Base-by-base conservation (phyloP, 2,797 vertebrate genomes). In the Protonibea diacanthus region DNA sequence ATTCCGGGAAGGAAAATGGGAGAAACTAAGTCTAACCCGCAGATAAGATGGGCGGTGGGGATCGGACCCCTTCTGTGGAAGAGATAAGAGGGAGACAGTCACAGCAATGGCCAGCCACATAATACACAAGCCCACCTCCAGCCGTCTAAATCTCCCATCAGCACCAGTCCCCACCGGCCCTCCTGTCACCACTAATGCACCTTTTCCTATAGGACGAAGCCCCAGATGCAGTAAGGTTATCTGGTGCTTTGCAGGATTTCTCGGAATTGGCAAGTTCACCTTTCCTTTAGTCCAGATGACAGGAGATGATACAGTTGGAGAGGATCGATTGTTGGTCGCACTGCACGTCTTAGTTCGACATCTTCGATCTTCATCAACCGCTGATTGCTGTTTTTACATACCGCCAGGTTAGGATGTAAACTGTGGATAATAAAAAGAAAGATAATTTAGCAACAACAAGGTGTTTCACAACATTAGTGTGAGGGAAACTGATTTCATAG, bases 121-220 rank as follows among this genome's bases (percentile, higher is more conserved):
- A 95, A 95, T 94, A 93, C 93, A 94, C 88, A 93, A 81, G 84
- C 87, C 88, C 92, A 91, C 92, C 92, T 93, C 88, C 84, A 90
- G 87, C 92, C 89, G 88, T 93, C 85, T 86, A 88, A 89, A 93
- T 92, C 91, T 87, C 87, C 92, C 92, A 89, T 90, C 92, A 90
- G 91, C 87, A 88, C 86, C 82, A 49, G 84, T 89, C 86, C 93
- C 94, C 93, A 87, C 83, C 61, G 91, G 91, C 91, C 92, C 86
- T 82, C 87, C 93, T 95, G 95, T 95, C 95, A 96, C 91, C 94
- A 94, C 94, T 94, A 95, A 96, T 96, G 94, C 94, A 91, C 92
- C 93, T 90, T 88, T 86, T 92, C 90, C 91, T 91, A 84, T 78
- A 93, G 92, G 91, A 95, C 89, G 82, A 91, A 92, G 91, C 89